Percentiles rank a stretch among this genome's conserved stretches.
phyloP scores from a whole-genome alignment of 2,113 vertebrate species.

The Oncorhynchus gorbuscha region DNA sequence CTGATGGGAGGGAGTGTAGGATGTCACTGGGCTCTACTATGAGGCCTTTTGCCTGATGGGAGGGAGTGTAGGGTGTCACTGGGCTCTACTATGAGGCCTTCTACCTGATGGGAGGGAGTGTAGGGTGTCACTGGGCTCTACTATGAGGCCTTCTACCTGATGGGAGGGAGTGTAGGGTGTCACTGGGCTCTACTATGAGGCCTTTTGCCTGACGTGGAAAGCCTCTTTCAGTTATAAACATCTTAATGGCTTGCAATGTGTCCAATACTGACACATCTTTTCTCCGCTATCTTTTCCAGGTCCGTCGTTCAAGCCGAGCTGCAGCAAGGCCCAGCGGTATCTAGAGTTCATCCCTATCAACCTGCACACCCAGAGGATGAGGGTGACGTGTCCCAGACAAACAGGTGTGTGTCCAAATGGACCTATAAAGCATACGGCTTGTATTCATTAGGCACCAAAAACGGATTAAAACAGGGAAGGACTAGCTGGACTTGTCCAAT shows the following conservation, averaged over 20 bases:
- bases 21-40: too few species aligned
- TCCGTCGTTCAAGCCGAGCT: constrained; percentile 94
- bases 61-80: too few species aligned
- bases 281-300: constrained; percentile 73
- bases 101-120: too few species aligned
- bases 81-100: too few species aligned
- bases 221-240: background rate
- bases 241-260: background rate
- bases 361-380: constrained; percentile 95
- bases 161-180: constrained; percentile 9
- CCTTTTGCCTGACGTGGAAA: constrained; percentile 1
- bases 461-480: too few species aligned
- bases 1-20: too few species aligned
- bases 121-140: too few species aligned
- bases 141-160: background rate
- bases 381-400: constrained; percentile 85
- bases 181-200: constrained; percentile 1
- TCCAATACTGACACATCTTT: constrained; percentile 6
- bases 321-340: constrained; percentile 94
- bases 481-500: too few species aligned
- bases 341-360: constrained; percentile 97
- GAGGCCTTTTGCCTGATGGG: too few species aligned
- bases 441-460: too few species aligned
- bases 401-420: constrained; percentile 77
- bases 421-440: too few species aligned